Evolutionary conservation across 2,113 vertebrate species (phyloP), one percentile per base, ranked within the genome.

Genomic region (Agapornis roseicollis): DNA sequence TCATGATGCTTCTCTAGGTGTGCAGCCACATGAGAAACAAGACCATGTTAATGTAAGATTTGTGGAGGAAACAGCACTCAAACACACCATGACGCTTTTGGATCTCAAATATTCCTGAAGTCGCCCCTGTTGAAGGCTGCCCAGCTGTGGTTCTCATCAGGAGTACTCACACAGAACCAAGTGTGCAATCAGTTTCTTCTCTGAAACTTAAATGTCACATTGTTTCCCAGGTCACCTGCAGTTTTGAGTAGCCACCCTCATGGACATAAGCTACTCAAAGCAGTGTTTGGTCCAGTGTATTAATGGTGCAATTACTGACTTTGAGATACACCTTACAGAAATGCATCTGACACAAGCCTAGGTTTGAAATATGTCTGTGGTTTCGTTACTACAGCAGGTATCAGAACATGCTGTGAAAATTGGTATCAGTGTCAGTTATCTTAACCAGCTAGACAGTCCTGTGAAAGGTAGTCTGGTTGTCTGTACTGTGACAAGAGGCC

Each of bases 51-150:
- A 99, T 39, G 98, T 98, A 83, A 97, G 97, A 85, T 99, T 99
- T 96, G 98, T 99, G 90, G 99, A 99, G 91, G 98, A 99, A 95
- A 98, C 98, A 4, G 99, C 99, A 42, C 98, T 99, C 86, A 99
- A 99, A 66, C 99, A 99, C 93, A 99, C 99, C 4, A 83, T 97
- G 7, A 94, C 96, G 31, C 96, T 98, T 85, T 94, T 99, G 95
- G 98, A 98, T 15, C 96, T 98, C 82, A 96, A 82, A 56, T 93
- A 95, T 73, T 73, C 65, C 70, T 94, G 85, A 82, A 63, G 25
- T 28, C 17, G 8, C 1, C 1, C 11, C 29, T 76, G 23, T 16
- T 60, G 74, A 85, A 85, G 7, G 17, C n/a, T 71, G 37, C 70
- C 19, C 4, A 42, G 17, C 39, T 28, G 66, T 55, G 29, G 39